Percentiles rank a stretch among this genome's conserved stretches.
These are phyloP conservation scores for Entomobrya proxima DNA, from an alignment of 2,888 invertebrate species.

Conservation along the genomic window DNA sequence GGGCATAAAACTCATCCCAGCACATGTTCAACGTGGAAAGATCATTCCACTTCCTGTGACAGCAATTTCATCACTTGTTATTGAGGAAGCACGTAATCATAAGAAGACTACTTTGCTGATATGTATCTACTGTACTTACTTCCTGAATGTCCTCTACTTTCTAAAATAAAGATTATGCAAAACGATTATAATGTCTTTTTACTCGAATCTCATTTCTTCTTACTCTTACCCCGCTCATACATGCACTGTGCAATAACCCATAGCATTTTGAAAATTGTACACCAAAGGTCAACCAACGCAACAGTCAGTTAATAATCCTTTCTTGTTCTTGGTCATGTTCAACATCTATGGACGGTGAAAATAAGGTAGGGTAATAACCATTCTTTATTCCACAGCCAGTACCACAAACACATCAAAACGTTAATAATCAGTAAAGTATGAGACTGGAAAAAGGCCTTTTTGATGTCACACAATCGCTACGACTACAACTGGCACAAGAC, in stretches of 20 bases:
- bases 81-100: constrained; percentile 76
- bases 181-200: no score
- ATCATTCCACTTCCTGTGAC: constrained; percentile 70
- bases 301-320: constrained; percentile 42
- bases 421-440: constrained; percentile 67
- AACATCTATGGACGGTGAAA: neutral
- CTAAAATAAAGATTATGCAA: neutral
- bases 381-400: constrained; percentile 2
- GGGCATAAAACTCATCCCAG: constrained; percentile 49
- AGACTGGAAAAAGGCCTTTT: constrained; percentile 25
- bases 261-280: no score
- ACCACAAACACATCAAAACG: constrained; percentile 45
- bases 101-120: constrained; percentile 71
- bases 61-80: constrained; percentile 75
- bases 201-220: no score
- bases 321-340: neutral
- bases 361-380: constrained; percentile 1
- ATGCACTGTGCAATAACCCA: no score
- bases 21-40: constrained; percentile 54
- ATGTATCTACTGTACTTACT: neutral
- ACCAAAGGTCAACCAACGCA: constrained; percentile 34
- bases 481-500: neutral
- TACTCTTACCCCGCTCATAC: no score
- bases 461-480: constrained; percentile 58
- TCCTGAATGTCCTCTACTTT: neutral